These are phyloP conservation scores for Clarias batrachus DNA, from an alignment of 2,113 vertebrate species.

Conservation along the genomic window DNA sequence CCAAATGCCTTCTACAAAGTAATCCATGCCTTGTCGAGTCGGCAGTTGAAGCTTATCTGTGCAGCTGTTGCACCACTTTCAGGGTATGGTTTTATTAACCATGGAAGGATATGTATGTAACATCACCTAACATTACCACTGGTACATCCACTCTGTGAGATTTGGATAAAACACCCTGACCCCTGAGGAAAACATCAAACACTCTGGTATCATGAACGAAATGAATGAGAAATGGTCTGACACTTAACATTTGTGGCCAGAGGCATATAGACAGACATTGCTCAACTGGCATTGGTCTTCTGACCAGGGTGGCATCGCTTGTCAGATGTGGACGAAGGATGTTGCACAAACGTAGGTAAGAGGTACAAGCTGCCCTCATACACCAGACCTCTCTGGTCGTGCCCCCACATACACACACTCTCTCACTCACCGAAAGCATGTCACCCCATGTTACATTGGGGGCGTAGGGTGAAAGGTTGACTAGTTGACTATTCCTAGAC, in stretches of 20 bases:
- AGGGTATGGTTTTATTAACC: slow-evolving; percentile 39
- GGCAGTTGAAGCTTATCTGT: slow-evolving; percentile 29
- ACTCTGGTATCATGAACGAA: slow-evolving; percentile 28
- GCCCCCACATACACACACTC: too few relatives aligned
- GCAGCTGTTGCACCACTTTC: slow-evolving; percentile 14
- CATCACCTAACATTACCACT: neutral
- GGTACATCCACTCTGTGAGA: slow-evolving; percentile 10
- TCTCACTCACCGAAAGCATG: too few relatives aligned
- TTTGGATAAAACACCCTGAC: slow-evolving; percentile 7
- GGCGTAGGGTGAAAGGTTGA: too few relatives aligned
- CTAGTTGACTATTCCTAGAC: too few relatives aligned
- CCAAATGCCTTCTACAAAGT: slow-evolving; percentile 36
- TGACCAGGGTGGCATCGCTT: neutral
- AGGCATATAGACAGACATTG: neutral
- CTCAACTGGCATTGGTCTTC: slow-evolving; percentile 6
- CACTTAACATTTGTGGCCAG: too few relatives aligned
- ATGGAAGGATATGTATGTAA: slow-evolving; percentile 8
- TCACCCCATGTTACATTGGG: too few relatives aligned
- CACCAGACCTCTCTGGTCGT: neutral
- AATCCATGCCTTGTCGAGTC: slow-evolving; percentile 17
- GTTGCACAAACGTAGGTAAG: neutral
- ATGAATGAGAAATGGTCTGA: slow-evolving; percentile 12
- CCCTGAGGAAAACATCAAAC: neutral
- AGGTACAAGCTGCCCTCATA: slow-evolving; percentile 19
- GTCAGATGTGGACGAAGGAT: neutral